Base-by-base conservation (phyloP, 1,140 invertebrate species). In the Ruditapes philippinarum region DNA sequence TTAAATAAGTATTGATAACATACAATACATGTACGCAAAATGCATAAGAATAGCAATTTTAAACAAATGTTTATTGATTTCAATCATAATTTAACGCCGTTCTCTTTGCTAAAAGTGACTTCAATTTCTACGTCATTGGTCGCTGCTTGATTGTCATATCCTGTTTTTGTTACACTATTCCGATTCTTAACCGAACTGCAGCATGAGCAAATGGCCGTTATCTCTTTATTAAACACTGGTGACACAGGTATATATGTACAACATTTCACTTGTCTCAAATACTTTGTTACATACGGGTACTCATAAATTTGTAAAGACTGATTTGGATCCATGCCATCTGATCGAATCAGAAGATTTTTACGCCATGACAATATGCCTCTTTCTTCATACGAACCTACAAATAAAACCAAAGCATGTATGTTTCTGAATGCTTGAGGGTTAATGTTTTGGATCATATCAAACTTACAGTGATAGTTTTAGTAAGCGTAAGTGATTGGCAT, bases 281-380 rank as follows among this genome's bases (percentile, higher is more conserved):
- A 82, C 33, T 86, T 86, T 14, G 91, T 90, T 5, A 91, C 42
- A 17, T 57, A 90, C 17, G 89, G 89, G 31, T 86, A 68, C 42
- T 90, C 86, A 45, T 90, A 91, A 14, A 89, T 80, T 17, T 49
- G 2, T 25, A 84, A 12, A 82, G 60, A 36, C 22, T 74, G 25
- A 45, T 83, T 65, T 31, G 70, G n/a, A 25, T 85, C 0, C 12
- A 36, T 51, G 28, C 33, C 11, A n/a, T 45, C 40, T 33, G 31
- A n/a, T 9, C 49, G 62, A 3, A 33, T 45, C 31, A 83, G 22
- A 78, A 70, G 80, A 36, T 87, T 73, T 22, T 88, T 33, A 7
- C 90, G 80, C 89, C 89, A 92, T 70, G 83, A 57, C 7, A 87
- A n/a, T 36, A 92, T 90, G 5, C 91, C 91, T 17, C 89, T 73